These are phyloP conservation scores for Capreolus pygargus DNA, from an alignment of 2,113 vertebrate genomes.

Conservation along the genomic window DNA sequence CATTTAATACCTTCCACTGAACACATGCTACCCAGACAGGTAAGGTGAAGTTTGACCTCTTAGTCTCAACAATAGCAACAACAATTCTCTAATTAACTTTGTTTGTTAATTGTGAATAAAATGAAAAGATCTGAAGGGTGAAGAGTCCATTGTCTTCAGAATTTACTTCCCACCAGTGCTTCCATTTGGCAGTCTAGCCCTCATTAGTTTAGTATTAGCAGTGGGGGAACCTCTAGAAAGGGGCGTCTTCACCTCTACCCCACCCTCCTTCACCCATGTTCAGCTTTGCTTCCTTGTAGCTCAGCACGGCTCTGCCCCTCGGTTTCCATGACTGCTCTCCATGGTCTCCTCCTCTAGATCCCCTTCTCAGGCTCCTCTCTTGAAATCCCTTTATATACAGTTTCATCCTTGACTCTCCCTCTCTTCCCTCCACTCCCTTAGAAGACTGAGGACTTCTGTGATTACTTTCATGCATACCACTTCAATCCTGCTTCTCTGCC, in stretches of 20 bases:
- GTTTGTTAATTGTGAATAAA: neutral
- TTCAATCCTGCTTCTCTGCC: too few relatives aligned
- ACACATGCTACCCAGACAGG: neutral
- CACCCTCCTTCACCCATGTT: neutral
- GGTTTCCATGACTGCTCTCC: neutral
- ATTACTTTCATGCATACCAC: neutral
- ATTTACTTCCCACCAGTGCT: neutral
- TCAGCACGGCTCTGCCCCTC: neutral
- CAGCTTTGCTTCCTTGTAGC: too few relatives aligned
- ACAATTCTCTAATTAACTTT: neutral
- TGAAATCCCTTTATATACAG: neutral
- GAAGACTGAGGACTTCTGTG: neutral
- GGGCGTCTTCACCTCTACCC: neutral
- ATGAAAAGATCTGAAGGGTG: neutral
- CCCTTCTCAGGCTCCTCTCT: neutral
- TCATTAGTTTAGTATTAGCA: neutral
- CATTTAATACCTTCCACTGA: neutral
- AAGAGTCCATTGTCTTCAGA: neutral
- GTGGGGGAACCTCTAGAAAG: neutral
- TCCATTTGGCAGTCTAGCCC: neutral
- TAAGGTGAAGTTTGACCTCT: neutral
- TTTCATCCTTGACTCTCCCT: neutral
- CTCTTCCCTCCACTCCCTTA: neutral
- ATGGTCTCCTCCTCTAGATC: neutral
- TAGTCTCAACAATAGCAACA: neutral